Conservation (phyloP, 2,797 vertebrate genomes). For the Emys orbicularis region DNA sequence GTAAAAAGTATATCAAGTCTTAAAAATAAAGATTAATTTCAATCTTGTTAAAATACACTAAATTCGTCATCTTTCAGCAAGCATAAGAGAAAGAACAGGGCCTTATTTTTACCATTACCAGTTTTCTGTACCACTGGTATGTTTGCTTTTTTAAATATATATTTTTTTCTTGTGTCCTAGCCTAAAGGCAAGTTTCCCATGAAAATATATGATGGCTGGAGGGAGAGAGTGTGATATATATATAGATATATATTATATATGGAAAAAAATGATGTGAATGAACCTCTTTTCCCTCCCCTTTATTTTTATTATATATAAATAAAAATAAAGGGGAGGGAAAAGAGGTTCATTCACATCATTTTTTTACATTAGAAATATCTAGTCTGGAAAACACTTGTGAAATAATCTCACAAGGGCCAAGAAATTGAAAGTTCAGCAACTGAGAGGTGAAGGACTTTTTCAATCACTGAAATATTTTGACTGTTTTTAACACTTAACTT, state of each 20-base stretch:
- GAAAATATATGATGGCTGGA: background rate
- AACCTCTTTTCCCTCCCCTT: too few relatives aligned
- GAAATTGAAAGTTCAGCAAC: background rate
- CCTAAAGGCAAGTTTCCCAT: background rate
- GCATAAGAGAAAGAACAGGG: background rate
- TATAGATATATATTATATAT: too few relatives aligned
- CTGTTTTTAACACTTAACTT: background rate
- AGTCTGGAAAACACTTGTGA: background rate
- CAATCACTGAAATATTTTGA: background rate
- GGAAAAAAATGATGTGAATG: too few relatives aligned
- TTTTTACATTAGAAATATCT: background rate
- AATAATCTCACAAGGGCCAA: background rate
- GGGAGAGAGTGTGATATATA: too few relatives aligned
- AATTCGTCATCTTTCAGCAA: background rate
- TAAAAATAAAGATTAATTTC: background rate
- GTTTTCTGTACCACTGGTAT: background rate
- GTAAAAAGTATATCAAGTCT: background rate
- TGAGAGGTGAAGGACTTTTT: background rate
- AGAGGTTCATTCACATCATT: too few relatives aligned
- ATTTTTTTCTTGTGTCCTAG: background rate
- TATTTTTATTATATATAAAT: too few relatives aligned
- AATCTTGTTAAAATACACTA: background rate
- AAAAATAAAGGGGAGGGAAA: too few relatives aligned
- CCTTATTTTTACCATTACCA: background rate
- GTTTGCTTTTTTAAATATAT: background rate